These are phyloP conservation scores for Spinibarbus caldwelli DNA, from an alignment of 2,797 vertebrate species.

Conservation along the genomic window DNA sequence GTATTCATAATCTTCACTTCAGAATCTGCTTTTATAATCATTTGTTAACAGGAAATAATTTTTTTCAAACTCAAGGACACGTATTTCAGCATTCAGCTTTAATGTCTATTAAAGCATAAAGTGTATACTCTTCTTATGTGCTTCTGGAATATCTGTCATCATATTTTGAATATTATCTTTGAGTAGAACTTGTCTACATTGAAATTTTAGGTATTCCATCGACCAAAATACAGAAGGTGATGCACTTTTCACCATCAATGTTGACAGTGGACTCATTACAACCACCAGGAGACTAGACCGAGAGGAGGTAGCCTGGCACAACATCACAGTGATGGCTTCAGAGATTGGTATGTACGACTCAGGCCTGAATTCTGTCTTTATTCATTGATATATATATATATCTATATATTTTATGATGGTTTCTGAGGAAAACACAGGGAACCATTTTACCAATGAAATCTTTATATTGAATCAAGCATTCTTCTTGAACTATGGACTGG, in stretches of 20 bases:
- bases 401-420: neutral
- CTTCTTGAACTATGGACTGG: constrained; percentile 31
- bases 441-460: constrained; percentile 18
- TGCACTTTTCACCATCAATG: constrained; percentile 85
- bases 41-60: neutral
- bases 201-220: constrained; percentile 84
- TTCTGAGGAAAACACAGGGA: neutral
- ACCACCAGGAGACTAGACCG: constrained; percentile 86
- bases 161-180: neutral
- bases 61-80: neutral
- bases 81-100: neutral
- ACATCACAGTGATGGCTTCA: constrained; percentile 89
- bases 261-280: constrained; percentile 85
- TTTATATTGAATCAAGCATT: constrained; percentile 28
- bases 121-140: neutral
- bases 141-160: neutral
- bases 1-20: neutral
- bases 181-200: constrained; percentile 32
- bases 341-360: constrained; percentile 84
- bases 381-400: constrained; percentile 22
- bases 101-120: neutral
- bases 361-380: constrained; percentile 11
- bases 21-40: neutral
- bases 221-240: constrained; percentile 79
- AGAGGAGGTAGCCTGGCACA: constrained; percentile 87